These are phyloP conservation scores for Zeugodacus cucurbitae DNA, from an alignment of 1,140 invertebrate species.

Conservation along the genomic window DNA sequence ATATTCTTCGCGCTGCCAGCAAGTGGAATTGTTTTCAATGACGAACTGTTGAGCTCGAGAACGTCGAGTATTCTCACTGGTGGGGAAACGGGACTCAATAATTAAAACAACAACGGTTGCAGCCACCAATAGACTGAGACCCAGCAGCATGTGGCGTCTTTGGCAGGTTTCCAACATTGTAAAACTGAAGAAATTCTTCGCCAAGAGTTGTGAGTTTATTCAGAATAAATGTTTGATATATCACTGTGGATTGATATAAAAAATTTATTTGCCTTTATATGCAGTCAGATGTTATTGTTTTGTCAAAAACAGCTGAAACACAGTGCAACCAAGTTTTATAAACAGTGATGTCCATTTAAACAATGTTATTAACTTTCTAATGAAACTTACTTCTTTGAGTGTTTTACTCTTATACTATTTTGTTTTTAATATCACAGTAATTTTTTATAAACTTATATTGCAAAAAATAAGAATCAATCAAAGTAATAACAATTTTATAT, in stretches of 20 bases:
- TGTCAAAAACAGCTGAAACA: neutral
- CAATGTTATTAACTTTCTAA: too few species aligned
- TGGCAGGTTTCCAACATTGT: conserved; percentile 77
- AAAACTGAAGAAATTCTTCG: neutral
- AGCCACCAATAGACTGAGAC: conserved; percentile 71
- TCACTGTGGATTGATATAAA: too few species aligned
- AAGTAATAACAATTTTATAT: too few species aligned
- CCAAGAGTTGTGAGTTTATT: neutral
- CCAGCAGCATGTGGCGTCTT: conserved; percentile 75
- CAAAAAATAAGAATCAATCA: too few species aligned
- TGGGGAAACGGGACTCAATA: conserved; percentile 76
- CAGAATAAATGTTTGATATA: too few species aligned
- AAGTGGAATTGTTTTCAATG: conserved; percentile 80
- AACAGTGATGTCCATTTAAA: neutral
- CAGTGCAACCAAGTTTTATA: neutral
- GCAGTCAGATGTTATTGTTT: neutral
- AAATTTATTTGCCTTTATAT: neutral
- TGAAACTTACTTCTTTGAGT: too few species aligned
- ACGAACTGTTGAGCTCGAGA: conserved; percentile 68
- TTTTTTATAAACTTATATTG: too few species aligned
- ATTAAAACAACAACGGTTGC: conserved; percentile 82
- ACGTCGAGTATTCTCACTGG: conserved; percentile 46
- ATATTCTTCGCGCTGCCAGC: conserved; percentile 76
- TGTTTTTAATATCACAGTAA: too few species aligned
- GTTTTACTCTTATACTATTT: too few species aligned